Evolutionary conservation across 2,113 vertebrate genomes (phyloP).

Genomic region (Circaetus cinerascens): DNA sequence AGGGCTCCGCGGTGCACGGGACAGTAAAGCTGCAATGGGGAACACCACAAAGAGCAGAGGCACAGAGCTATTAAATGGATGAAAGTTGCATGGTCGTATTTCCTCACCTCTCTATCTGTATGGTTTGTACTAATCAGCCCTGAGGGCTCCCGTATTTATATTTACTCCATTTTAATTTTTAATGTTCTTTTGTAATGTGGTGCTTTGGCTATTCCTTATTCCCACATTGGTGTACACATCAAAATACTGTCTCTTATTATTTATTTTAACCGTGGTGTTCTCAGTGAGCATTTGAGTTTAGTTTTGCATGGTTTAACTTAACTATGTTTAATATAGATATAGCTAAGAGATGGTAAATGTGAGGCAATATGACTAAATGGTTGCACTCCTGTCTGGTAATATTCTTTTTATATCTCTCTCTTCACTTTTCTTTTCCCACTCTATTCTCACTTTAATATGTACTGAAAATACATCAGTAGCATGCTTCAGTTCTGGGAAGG

Average conservation of each 20-base stretch:
- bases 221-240: not conserved
- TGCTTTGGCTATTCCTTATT: not conserved
- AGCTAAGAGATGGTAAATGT: not conserved
- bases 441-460: not conserved
- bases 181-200: not conserved
- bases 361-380: not conserved
- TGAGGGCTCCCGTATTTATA: not conserved
- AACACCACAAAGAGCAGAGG: not conserved
- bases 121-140: not conserved
- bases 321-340: not conserved
- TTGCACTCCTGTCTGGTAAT: not conserved
- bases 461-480: not conserved
- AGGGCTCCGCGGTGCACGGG: not conserved
- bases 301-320: not conserved
- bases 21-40: not conserved
- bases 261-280: not conserved
- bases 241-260: not conserved
- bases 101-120: rapidly evolving
- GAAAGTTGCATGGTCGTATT: rapidly evolving
- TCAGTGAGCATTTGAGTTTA: not conserved
- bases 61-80: too few species aligned
- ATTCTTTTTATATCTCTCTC: not conserved
- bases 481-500: not conserved
- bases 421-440: not conserved
- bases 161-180: not conserved